Percentiles rank a stretch among this genome's conserved stretches.
Conservation (phyloP, 2,113 vertebrate species). For the Sorex fumeus region DNA sequence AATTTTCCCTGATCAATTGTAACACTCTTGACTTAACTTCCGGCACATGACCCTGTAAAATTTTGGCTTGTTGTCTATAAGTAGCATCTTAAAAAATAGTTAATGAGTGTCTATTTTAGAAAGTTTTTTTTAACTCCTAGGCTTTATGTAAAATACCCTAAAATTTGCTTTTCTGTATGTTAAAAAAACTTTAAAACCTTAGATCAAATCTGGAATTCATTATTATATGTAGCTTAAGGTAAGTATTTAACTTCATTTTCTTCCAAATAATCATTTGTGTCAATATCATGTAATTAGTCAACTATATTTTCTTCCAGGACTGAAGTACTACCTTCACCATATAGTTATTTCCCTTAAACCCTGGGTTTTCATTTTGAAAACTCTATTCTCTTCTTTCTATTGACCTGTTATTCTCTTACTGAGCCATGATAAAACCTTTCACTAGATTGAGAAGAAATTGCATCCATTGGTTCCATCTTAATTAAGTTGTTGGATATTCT, state of each 20-base stretch:
- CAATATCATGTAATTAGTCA: constrained; percentile 29
- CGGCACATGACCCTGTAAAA: background rate
- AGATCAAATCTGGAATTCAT: constrained; percentile 36
- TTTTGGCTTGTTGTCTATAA: constrained; percentile 47
- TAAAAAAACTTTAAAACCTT: background rate
- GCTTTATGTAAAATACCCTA: background rate
- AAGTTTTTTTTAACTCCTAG: constrained; percentile 35
- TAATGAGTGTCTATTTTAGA: constrained; percentile 7
- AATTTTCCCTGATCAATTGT: constrained; percentile 33
- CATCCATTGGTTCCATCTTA: constrained; percentile 19
- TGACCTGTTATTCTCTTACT: background rate
- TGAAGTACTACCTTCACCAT: background rate
- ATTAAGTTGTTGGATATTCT: constrained; percentile 19
- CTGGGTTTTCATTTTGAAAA: constrained; percentile 1
- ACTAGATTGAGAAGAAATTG: background rate
- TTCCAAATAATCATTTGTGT: constrained; percentile 48
- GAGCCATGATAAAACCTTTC: background rate
- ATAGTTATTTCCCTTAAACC: constrained; percentile 28
- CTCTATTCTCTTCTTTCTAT: background rate
- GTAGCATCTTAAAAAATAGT: constrained; percentile 13
- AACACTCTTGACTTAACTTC: background rate
- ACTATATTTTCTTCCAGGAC: background rate
- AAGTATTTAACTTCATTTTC: constrained; percentile 34
- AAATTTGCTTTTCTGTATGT: constrained; percentile 33
- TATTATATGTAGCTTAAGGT: constrained; percentile 53